These are phyloP conservation scores for Rotaria magnacalcarata DNA, from an alignment of 2,888 invertebrate genomes.

Conservation along the genomic window DNA sequence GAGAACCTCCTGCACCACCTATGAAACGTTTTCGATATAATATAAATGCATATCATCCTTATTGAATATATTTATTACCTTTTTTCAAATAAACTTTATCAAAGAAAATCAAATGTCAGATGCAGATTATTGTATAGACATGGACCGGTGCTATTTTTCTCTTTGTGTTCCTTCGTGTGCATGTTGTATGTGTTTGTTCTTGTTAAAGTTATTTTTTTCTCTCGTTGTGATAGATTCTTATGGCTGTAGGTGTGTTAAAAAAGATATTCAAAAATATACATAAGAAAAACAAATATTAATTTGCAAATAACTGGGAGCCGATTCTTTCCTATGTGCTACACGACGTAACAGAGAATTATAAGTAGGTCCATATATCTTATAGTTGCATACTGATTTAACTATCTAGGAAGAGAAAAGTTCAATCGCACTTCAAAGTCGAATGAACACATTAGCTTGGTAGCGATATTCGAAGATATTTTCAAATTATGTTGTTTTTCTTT, in stretches of 20 bases:
- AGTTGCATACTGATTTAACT: no score
- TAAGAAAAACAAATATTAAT: background rate
- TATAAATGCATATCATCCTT: background rate
- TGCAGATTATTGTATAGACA: background rate
- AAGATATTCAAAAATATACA: background rate
- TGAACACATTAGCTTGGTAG: no score
- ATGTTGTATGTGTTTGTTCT: slow-evolving; percentile 18
- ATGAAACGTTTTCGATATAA: background rate
- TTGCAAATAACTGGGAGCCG: no score
- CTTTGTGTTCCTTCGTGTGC: background rate
- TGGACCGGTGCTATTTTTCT: background rate
- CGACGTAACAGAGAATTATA: no score
- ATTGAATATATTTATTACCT: background rate
- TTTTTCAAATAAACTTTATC: background rate
- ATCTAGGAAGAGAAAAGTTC: no score
- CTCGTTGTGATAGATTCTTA: background rate
- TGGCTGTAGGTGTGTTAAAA: background rate
- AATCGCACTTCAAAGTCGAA: no score
- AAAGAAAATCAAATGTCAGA: background rate
- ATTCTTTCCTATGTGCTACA: no score
- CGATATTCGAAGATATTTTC: no score
- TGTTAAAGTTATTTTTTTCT: background rate
- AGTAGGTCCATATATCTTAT: no score
- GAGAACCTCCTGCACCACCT: background rate
- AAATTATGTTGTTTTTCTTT: no score